Percentiles rank a stretch among this genome's conserved stretches.
phyloP scores from a whole-genome alignment of 2,113 vertebrate genomes.

The Axis porcinus region DNA sequence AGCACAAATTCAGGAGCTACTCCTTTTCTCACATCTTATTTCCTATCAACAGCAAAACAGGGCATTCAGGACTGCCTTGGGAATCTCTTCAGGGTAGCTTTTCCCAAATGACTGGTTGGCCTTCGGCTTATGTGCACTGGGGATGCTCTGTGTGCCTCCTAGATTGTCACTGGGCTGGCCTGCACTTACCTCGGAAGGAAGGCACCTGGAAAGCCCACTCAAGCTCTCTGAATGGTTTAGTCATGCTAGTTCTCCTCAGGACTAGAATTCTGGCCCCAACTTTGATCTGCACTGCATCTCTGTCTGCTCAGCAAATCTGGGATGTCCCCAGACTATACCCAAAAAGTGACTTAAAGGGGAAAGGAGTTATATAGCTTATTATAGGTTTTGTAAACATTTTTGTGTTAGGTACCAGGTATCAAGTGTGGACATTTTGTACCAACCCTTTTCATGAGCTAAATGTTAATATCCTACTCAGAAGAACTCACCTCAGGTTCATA shows the following conservation, averaged over 20 bases:
- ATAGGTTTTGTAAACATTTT: background rate
- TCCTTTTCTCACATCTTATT: background rate
- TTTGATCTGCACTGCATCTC: background rate
- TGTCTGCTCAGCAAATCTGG: background rate
- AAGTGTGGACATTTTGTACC: background rate
- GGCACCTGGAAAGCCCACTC: no score
- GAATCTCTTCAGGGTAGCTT: background rate
- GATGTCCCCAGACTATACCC: background rate
- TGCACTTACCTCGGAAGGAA: background rate
- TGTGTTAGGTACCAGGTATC: background rate
- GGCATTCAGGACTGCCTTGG: background rate
- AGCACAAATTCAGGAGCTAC: background rate
- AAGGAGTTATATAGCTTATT: background rate
- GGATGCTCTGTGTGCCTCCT: background rate
- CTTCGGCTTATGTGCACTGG: background rate
- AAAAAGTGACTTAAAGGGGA: background rate
- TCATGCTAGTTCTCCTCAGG: background rate
- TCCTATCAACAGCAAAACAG: background rate
- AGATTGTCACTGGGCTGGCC: no score
- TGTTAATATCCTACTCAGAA: background rate
- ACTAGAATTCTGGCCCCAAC: background rate
- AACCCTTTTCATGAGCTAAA: background rate
- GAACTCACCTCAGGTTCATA: background rate
- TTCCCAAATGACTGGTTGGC: background rate
- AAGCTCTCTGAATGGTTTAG: background rate